Conservation (phyloP, 2,113 vertebrate genomes). For the Gallinago undulata region DNA sequence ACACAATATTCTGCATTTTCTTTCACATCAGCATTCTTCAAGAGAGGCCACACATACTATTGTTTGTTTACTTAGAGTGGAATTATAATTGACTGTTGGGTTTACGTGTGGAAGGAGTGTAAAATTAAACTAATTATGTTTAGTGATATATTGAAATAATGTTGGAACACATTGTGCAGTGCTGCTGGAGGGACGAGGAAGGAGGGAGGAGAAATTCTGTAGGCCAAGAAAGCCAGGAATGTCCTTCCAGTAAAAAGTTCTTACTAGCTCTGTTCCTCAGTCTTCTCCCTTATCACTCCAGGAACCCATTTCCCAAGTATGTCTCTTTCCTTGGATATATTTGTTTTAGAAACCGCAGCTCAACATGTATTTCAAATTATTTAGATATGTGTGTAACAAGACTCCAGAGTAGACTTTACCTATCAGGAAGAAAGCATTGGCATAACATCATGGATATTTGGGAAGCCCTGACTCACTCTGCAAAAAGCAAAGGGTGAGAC, state of each 20-base stretch:
- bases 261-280: background rate
- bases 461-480: background rate
- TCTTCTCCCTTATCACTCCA: background rate
- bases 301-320: background rate
- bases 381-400: background rate
- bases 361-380: background rate
- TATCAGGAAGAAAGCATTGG: background rate
- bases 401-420: background rate
- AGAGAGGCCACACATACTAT: background rate
- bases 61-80: background rate
- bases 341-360: background rate
- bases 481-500: background rate
- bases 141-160: slow-evolving; percentile 25
- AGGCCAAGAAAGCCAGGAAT: background rate
- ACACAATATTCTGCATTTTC: background rate
- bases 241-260: background rate
- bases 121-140: background rate
- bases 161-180: background rate
- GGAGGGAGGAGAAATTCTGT: background rate
- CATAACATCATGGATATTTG: background rate
- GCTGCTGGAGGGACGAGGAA: background rate
- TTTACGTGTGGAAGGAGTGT: slow-evolving; percentile 18
- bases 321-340: background rate
- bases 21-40: background rate
- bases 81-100: background rate